Evolutionary conservation across 2,888 invertebrate genomes (phyloP).

Genomic region (Patella pellucida): DNA sequence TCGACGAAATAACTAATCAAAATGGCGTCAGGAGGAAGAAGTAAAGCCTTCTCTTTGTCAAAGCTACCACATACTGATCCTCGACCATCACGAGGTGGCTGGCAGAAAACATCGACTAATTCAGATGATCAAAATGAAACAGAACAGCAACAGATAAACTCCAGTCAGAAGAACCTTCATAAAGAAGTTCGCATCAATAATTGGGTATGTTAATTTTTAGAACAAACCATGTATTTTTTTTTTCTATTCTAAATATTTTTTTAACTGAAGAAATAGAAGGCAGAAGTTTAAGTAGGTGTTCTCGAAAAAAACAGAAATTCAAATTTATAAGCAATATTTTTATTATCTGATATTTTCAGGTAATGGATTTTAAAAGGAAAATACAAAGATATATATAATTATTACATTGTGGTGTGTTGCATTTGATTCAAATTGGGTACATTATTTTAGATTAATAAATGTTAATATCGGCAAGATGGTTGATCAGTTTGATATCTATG

Average conservation of each 20-base stretch:
- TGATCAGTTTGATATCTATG: background rate
- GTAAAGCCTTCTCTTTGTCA: background rate
- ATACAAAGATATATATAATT: too few species aligned
- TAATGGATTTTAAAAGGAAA: background rate
- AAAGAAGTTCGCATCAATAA: conserved; percentile 65
- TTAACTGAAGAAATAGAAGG: background rate
- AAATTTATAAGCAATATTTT: background rate
- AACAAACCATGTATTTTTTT: too few species aligned
- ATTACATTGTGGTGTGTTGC: too few species aligned
- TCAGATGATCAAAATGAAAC: conserved; percentile 59
- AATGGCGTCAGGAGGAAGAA: conserved; percentile 6
- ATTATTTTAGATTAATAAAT: background rate
- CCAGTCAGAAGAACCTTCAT: conserved; percentile 59
- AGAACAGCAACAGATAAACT: conserved; percentile 12
- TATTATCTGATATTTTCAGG: background rate
- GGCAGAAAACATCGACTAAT: conserved; percentile 58
- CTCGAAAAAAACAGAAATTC: too few species aligned
- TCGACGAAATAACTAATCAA: too few species aligned
- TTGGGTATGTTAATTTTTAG: conserved; percentile 49
- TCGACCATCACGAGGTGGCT: conserved; percentile 38
- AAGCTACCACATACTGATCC: background rate
- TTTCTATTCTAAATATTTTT: background rate
- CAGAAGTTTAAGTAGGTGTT: background rate
- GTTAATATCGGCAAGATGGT: background rate
- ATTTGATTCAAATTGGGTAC: too few species aligned